These are phyloP conservation scores for Nettapus auritus DNA, from an alignment of 2,113 vertebrate species.

Conservation along the genomic window DNA sequence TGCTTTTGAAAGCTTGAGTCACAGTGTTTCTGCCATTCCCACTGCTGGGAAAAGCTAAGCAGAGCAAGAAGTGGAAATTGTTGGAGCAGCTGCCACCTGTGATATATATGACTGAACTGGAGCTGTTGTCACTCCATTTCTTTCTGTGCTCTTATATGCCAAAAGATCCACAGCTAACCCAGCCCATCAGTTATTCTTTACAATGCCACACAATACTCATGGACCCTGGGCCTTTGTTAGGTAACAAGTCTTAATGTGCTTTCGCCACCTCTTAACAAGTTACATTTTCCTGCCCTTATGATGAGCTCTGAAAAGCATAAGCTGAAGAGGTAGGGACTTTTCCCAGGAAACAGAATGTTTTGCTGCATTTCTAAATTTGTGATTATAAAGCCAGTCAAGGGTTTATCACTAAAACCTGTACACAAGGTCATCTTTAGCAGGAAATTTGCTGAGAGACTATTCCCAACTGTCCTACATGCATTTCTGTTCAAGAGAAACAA, in stretches of 20 bases:
- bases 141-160: neutral
- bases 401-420: neutral
- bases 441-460: neutral
- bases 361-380: neutral
- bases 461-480: neutral
- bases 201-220: neutral
- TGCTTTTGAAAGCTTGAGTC: conserved; percentile 9
- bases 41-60: conserved; percentile 35
- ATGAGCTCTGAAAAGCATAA: neutral
- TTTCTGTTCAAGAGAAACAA: neutral
- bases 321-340: neutral
- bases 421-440: neutral
- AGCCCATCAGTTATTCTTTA: neutral
- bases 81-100: conserved; percentile 28
- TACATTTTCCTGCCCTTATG: neutral
- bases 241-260: neutral
- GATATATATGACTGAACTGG: neutral
- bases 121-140: neutral
- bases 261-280: neutral
- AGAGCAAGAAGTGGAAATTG: neutral
- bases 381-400: neutral
- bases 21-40: neutral
- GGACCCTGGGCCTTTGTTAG: neutral
- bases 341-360: neutral
- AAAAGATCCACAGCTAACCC: neutral